phyloP scores from a whole-genome alignment of 2,113 vertebrate species.

The Actenoides hombroni region DNA sequence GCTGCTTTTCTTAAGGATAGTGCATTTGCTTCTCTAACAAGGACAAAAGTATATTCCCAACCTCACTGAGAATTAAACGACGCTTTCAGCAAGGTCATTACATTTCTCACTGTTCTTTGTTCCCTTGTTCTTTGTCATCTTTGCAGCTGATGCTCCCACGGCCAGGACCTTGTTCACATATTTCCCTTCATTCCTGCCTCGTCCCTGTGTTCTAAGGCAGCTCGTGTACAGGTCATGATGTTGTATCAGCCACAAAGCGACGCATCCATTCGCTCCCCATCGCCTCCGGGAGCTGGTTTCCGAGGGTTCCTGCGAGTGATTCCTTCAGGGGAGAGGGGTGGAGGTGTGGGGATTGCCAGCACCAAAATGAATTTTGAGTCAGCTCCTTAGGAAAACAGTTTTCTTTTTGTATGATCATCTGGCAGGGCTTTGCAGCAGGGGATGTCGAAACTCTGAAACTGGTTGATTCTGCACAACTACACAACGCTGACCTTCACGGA shows the following conservation, averaged over 20 bases:
- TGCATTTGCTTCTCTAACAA: not conserved
- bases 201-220: not conserved
- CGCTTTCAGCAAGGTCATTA: not conserved
- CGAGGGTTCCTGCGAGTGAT: not conserved
- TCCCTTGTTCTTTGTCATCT: not conserved
- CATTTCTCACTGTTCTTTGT: not conserved
- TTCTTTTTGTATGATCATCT: not conserved
- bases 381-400: slow-evolving; percentile 8
- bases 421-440: not conserved
- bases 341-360: not conserved
- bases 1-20: not conserved
- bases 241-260: not conserved
- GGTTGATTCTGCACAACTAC: slow-evolving; percentile 11
- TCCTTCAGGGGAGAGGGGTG: not conserved
- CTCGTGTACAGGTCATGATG: not conserved
- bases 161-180: not conserved
- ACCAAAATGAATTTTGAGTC: not conserved
- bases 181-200: not conserved
- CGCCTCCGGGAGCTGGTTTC: not conserved
- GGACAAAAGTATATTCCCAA: not conserved
- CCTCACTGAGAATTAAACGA: not conserved
- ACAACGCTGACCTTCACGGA: slow-evolving; percentile 1
- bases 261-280: not conserved
- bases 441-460: not conserved
- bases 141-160: not conserved